Base-by-base conservation (phyloP, 2,797 vertebrate species). In the Muraenolepis orangiensis region DNA sequence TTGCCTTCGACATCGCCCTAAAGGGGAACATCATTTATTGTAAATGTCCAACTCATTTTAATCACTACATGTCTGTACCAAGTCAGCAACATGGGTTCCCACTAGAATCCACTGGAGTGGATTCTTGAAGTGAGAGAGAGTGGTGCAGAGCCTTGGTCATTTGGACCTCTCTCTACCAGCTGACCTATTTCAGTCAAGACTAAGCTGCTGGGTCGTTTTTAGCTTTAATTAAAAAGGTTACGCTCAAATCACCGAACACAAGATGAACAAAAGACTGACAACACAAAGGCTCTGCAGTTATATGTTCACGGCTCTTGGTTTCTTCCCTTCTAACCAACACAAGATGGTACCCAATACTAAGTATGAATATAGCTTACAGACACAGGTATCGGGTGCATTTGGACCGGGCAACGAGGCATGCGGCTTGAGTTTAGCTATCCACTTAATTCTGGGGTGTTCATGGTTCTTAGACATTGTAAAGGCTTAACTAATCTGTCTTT, bases 401-500 rank as follows among this genome's bases (percentile, higher is more conserved):
- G 69, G 78, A 80, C 73, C 77, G 78, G 42, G 82, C 81, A 77
- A 81, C 85, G 87, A 91, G 72, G 86, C 76, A 81, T 91, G 89
- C 90, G 82, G 71, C 74, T 76, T 40, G 78, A 83, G 87, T 92
- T 87, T 32, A 88, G 83, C 85, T 88, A 85, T 83, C 85, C 86
- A 83, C 82, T 70, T 77, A 80, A 80, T 67, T 72, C 64, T 77
- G 79, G 86, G 80, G 80, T 80, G 83, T 90, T 85, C 83, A 82
- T 78, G 84, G 87, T 80, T 91, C 84, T 85, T 86, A 86, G 83
- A 78, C 81, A 80, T 88, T 85, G 80, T 86, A 76, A 87, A 85
- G 79, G 88, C 88, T 88, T 88, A 88, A 90, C 89, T 85, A 93
- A 92, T 92, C 89, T 57, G 76, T 76, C 85, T 89, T 78, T 91